phyloP scores from a whole-genome alignment of 64 coral and sea anemone genomes.

The Porites lutea region DNA sequence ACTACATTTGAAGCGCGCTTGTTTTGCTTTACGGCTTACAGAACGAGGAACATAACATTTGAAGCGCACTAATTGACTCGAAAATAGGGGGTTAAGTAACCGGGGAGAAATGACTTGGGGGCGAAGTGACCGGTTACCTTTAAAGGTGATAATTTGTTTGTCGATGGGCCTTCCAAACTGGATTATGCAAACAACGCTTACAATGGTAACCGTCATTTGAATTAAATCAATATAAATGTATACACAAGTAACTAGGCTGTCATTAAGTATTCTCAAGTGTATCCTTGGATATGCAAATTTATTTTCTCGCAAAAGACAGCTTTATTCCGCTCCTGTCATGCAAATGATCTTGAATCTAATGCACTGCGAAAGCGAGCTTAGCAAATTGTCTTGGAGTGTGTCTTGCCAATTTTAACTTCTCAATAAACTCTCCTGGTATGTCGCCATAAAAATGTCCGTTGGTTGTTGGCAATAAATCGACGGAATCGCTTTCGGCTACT shows the following conservation, averaged over 20 bases:
- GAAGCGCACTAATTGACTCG: too few relatives aligned
- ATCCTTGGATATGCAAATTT: slow-evolving; percentile 35
- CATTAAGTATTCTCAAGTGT: not conserved
- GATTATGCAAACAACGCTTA: not conserved
- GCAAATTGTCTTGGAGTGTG: not conserved
- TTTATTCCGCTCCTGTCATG: slow-evolving; percentile 18
- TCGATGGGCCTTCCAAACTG: not conserved
- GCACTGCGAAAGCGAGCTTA: not conserved
- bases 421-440: not conserved
- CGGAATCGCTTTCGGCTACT: not conserved
- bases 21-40: too few relatives aligned
- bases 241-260: not conserved
- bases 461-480: not conserved
- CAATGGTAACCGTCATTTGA: not conserved
- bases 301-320: not conserved
- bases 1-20: too few relatives aligned
- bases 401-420: too few relatives aligned
- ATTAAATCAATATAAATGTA: not conserved
- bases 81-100: too few relatives aligned
- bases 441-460: not conserved
- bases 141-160: not conserved
- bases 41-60: too few relatives aligned
- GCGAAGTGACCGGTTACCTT: not conserved
- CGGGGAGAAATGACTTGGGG: too few relatives aligned
- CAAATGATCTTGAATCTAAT: not conserved